A percentile compares a stretch with the other conserved stretches of the same genome.
Conservation (phyloP, 2,888 invertebrate species). For the Leucozona laternaria region DNA sequence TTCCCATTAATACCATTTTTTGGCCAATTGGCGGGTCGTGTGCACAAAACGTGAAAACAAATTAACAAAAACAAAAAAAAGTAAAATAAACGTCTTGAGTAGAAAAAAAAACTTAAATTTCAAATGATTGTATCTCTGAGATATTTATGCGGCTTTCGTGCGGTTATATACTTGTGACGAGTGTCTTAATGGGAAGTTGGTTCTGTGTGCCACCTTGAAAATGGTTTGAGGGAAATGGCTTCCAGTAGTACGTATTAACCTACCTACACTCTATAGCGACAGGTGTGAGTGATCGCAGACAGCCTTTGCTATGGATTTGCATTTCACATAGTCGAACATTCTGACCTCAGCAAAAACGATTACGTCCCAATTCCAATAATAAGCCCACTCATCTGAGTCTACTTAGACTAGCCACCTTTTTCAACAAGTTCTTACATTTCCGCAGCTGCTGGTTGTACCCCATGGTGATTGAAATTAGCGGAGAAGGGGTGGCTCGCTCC, state of each 20-base stretch:
- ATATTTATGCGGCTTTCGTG: conserved; percentile 64
- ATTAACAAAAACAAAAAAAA: conserved; percentile 31
- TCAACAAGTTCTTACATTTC: conserved; percentile 48
- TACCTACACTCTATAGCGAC: conserved; percentile 13
- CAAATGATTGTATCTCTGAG: conserved; percentile 60
- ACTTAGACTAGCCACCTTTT: conserved; percentile 34
- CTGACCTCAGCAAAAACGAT: conserved; percentile 43
- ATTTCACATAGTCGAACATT: conserved; percentile 33
- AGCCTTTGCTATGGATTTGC: conserved; percentile 52
- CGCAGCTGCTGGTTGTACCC: conserved; percentile 21
- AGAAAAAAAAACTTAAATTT: conserved; percentile 42
- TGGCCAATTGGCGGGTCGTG: conserved; percentile 70
- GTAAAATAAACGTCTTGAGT: background rate
- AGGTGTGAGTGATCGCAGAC: conserved; percentile 60
- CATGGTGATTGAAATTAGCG: background rate
- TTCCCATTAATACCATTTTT: conserved; percentile 65
- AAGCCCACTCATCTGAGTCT: conserved; percentile 42
- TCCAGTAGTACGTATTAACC: no score
- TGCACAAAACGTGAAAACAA: conserved; percentile 72
- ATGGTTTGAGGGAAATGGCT: conserved; percentile 9
- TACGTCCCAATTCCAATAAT: conserved; percentile 28
- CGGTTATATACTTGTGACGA: conserved; percentile 26
- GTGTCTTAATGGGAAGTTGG: conserved; percentile 6
- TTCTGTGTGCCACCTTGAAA: conserved; percentile 44
- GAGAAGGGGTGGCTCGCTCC: conserved; percentile 27